A percentile compares a stretch with the other conserved stretches of the same genome.
These are phyloP conservation scores for Candoia aspera DNA, from an alignment of 2,113 vertebrate genomes.

Conservation along the genomic window DNA sequence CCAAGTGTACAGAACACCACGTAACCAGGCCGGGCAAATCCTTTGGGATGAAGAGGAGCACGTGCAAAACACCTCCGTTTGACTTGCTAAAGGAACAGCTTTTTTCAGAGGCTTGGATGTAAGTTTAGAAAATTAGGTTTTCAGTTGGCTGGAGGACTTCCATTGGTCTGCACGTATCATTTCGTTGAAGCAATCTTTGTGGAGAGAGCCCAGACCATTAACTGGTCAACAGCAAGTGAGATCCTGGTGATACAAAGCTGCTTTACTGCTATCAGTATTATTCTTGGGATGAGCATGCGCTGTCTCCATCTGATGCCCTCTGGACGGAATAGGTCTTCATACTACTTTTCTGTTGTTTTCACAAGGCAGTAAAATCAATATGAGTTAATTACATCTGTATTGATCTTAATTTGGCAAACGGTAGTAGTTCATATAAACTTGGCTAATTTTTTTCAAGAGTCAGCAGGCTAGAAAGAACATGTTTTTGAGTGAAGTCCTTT, in stretches of 20 bases:
- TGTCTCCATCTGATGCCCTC: conserved; percentile 71
- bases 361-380: conserved; percentile 76
- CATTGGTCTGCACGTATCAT: conserved; percentile 43
- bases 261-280: conserved; percentile 45
- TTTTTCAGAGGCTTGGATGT: conserved; percentile 48
- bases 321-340: conserved; percentile 77
- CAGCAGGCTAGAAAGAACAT: conserved; percentile 14
- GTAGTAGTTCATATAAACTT: not conserved
- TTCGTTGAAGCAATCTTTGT: conserved; percentile 44
- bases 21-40: not conserved
- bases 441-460: not conserved
- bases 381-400: conserved; percentile 70
- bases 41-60: not conserved
- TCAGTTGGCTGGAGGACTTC: conserved; percentile 25
- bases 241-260: conserved; percentile 60
- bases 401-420: conserved; percentile 61
- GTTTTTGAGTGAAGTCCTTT: not conserved
- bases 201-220: conserved; percentile 58
- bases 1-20: not conserved
- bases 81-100: not conserved
- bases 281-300: conserved; percentile 63
- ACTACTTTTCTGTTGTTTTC: conserved; percentile 73
- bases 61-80: not conserved
- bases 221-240: conserved; percentile 48
- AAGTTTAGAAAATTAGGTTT: conserved; percentile 65